phyloP scores from a whole-genome alignment of 2,113 vertebrate genomes.

The Pangasianodon gigas region DNA sequence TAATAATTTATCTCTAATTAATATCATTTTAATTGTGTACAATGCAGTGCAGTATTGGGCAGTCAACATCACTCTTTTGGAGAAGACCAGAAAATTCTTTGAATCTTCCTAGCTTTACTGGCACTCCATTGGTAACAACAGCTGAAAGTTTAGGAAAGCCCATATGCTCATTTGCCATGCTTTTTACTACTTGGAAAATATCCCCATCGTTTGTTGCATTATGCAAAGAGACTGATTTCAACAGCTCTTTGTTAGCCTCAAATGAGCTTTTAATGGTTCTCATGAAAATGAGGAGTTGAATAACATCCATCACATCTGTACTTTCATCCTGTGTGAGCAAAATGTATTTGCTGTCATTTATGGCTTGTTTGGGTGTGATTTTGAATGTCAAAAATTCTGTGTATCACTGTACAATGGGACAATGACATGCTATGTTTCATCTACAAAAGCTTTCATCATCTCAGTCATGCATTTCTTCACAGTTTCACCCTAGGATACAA shows the following conservation, averaged over 20 bases:
- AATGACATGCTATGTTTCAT: constrained; percentile 19
- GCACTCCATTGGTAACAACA: background rate
- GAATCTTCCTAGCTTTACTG: background rate
- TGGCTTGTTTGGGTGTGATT: background rate
- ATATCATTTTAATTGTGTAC: background rate
- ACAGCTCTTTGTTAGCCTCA: background rate
- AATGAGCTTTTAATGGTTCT: background rate
- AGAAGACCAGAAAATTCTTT: background rate
- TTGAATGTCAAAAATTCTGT: background rate
- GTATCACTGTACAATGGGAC: background rate
- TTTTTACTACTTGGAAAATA: background rate
- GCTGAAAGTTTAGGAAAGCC: background rate
- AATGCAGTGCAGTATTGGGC: background rate
- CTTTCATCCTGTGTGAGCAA: background rate
- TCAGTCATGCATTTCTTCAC: background rate
- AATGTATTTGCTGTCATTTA: background rate
- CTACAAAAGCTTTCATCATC: constrained; percentile 8
- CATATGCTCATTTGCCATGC: background rate
- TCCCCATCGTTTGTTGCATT: background rate
- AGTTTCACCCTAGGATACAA: background rate
- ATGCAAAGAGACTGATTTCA: background rate
- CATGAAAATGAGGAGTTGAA: background rate
- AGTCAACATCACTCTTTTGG: background rate
- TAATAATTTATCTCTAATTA: background rate
- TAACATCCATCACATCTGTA: constrained; percentile 6